phyloP scores from a whole-genome alignment of 2,888 invertebrate species.

The Strigamia transsilvanica region DNA sequence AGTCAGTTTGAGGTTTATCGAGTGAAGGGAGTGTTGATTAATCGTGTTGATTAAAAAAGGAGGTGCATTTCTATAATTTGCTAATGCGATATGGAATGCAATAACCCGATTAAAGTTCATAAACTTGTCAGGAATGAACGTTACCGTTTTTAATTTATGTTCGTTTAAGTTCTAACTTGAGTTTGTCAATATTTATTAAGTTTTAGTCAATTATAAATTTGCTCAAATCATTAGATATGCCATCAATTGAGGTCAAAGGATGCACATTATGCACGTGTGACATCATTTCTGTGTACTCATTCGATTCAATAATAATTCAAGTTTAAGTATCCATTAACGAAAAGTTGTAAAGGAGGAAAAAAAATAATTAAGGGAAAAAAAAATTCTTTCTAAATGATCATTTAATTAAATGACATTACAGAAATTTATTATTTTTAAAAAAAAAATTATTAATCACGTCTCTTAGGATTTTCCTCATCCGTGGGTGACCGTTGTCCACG shows the following conservation, averaged over 20 bases:
- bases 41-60: neutral
- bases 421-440: neutral
- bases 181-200: neutral
- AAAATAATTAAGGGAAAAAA: neutral
- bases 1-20: constrained; percentile 18
- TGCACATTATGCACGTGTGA: neutral
- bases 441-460: neutral
- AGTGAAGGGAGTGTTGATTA: constrained; percentile 2
- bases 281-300: constrained; percentile 27
- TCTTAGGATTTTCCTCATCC: constrained; percentile 23
- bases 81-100: constrained; percentile 30
- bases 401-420: neutral
- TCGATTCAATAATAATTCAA: constrained; percentile 25
- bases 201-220: neutral
- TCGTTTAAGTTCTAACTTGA: neutral
- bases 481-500: constrained; percentile 21
- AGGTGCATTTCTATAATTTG: constrained; percentile 17
- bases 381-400: neutral
- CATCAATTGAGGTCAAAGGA: constrained; percentile 36
- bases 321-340: constrained; percentile 7
- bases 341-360: neutral
- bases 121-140: constrained; percentile 16
- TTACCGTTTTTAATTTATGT: neutral
- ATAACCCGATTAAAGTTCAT: constrained; percentile 47
- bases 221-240: constrained; percentile 28